phyloP scores from a whole-genome alignment of 2,113 vertebrate species.

The Coturnix japonica region DNA sequence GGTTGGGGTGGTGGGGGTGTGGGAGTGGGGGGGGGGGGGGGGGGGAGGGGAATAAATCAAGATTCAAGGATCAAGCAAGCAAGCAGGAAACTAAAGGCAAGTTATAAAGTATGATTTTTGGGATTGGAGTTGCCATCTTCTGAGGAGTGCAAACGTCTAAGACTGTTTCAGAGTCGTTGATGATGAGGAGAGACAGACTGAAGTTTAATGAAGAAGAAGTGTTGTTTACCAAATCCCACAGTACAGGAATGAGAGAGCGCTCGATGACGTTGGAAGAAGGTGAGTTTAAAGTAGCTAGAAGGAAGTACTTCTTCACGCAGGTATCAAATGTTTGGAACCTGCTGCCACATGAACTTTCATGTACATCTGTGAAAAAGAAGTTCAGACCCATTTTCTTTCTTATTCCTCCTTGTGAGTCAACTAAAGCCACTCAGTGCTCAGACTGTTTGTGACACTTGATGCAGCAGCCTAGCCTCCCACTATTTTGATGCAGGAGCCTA shows the following conservation, averaged over 20 bases:
- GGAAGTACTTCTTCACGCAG: background rate
- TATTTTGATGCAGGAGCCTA: background rate
- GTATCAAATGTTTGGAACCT: background rate
- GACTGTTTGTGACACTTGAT: background rate
- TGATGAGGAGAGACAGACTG: background rate
- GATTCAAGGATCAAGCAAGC: too few species aligned
- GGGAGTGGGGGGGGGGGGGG: too few species aligned
- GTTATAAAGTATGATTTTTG: background rate
- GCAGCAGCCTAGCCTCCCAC: background rate
- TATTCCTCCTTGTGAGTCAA: background rate
- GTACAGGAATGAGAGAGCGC: background rate
- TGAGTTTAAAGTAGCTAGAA: background rate
- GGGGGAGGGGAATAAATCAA: background rate
- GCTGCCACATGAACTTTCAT: background rate
- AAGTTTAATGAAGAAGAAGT: background rate
- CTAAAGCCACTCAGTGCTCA: rapidly evolving
- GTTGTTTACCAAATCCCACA: background rate
- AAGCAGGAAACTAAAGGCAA: background rate
- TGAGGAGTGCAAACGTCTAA: background rate
- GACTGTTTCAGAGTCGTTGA: background rate
- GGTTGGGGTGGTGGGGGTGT: too few species aligned
- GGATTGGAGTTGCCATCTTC: background rate
- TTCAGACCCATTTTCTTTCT: background rate
- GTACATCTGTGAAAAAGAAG: background rate
- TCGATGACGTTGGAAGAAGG: background rate